These are phyloP conservation scores for Eupithecia subfuscata DNA, from an alignment of 2,888 invertebrate species.

Conservation along the genomic window DNA sequence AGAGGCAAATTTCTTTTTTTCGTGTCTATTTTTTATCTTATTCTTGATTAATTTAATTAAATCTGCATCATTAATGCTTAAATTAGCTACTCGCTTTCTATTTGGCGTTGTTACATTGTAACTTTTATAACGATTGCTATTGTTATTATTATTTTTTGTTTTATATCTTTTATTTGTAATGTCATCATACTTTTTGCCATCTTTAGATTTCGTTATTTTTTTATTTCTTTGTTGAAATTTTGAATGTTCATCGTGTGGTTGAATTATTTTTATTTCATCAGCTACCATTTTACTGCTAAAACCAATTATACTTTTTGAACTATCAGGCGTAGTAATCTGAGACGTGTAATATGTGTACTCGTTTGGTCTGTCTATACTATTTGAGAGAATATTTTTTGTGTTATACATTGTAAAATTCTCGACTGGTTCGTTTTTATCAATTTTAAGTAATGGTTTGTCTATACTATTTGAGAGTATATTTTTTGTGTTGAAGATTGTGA, in stretches of 20 bases:
- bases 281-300: neutral
- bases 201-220: neutral
- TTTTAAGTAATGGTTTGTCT: neutral
- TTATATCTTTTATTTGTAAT: neutral
- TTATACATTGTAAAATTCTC: neutral
- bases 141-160: neutral
- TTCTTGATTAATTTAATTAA: conserved; percentile 6
- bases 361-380: neutral
- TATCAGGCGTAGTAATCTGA: neutral
- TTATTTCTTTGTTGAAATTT: neutral
- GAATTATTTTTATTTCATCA: neutral
- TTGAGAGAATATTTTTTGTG: neutral
- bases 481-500: neutral
- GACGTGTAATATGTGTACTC: conserved; percentile 1
- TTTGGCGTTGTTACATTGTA: neutral
- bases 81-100: neutral
- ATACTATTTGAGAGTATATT: neutral
- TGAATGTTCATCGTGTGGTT: neutral
- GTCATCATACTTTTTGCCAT: neutral
- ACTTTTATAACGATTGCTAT: neutral
- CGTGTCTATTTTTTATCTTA: conserved; percentile 1
- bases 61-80: neutral
- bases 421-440: neutral
- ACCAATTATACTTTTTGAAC: neutral
- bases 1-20: neutral